A percentile compares a stretch with the other conserved stretches of the same genome.
phyloP scores from a whole-genome alignment of 2,888 invertebrate genomes.

The Trachelus troglodyta region DNA sequence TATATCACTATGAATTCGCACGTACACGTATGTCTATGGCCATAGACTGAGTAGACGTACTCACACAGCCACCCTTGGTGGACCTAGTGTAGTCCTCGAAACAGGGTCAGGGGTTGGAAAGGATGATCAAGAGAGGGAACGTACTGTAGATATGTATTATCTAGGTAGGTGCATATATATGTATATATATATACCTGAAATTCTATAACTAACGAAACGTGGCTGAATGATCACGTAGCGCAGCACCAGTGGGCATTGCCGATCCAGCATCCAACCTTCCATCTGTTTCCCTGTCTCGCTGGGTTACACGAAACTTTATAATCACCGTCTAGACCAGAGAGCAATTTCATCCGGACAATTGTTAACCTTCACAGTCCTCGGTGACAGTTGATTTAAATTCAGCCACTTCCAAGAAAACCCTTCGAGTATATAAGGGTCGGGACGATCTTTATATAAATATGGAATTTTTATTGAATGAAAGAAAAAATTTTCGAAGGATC shows the following conservation, averaged over 20 bases:
- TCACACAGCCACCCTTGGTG: background rate
- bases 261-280: conserved; percentile 20
- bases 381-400: background rate
- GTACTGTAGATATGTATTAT: background rate
- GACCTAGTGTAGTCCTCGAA: background rate
- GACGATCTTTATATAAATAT: background rate
- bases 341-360: conserved; percentile 23
- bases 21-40: background rate
- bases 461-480: background rate
- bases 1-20: background rate
- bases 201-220: conserved; percentile 6
- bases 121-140: background rate
- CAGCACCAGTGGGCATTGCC: conserved; percentile 21
- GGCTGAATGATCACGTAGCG: conserved; percentile 37
- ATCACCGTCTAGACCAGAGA: conserved; percentile 27
- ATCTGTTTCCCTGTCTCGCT: conserved; percentile 27
- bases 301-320: conserved; percentile 42
- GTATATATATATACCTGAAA: background rate
- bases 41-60: background rate
- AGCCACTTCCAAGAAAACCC: background rate
- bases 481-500: background rate
- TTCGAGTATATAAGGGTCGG: background rate
- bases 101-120: background rate
- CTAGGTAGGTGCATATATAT: background rate
- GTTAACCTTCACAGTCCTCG: background rate